phyloP scores from a whole-genome alignment of 2,888 invertebrate genomes.

The Eumerus sabulonum region DNA sequence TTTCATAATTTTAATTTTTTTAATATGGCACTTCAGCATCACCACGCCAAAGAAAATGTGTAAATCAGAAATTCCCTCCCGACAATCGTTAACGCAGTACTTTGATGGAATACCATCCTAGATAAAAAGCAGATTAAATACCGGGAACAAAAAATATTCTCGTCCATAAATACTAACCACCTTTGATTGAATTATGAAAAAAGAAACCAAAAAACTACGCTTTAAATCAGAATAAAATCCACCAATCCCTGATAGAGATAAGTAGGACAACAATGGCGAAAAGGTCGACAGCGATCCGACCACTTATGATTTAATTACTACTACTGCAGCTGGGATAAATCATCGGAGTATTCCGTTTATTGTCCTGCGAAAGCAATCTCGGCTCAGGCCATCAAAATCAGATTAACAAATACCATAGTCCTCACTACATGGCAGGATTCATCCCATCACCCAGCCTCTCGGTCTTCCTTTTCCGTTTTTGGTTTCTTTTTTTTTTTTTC shows the following conservation, averaged over 20 bases:
- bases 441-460: too few relatives aligned
- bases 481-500: conserved; percentile 37
- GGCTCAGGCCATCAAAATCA: conserved; percentile 24
- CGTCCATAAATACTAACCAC: conserved; percentile 14
- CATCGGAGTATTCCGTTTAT: conserved; percentile 31
- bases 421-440: not conserved
- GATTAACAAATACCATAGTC: conserved; percentile 24
- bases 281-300: conserved; percentile 8
- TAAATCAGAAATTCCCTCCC: too few relatives aligned
- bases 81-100: too few relatives aligned
- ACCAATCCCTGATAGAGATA: not conserved
- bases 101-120: too few relatives aligned
- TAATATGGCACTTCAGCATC: too few relatives aligned
- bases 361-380: conserved; percentile 30
- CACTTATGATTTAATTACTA: conserved; percentile 31
- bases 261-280: not conserved
- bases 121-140: too few relatives aligned
- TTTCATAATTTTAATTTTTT: too few relatives aligned
- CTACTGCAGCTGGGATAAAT: conserved; percentile 24
- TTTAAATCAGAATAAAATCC: not conserved
- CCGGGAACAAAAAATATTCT: not conserved
- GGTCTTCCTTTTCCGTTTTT: conserved; percentile 1
- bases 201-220: conserved; percentile 16
- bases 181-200: conserved; percentile 16
- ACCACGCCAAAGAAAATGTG: too few relatives aligned